A percentile compares a stretch with the other conserved stretches of the same genome.
These are phyloP conservation scores for Harpagoxenus sublaevis DNA, from an alignment of 2,888 invertebrate species.

Conservation along the genomic window DNA sequence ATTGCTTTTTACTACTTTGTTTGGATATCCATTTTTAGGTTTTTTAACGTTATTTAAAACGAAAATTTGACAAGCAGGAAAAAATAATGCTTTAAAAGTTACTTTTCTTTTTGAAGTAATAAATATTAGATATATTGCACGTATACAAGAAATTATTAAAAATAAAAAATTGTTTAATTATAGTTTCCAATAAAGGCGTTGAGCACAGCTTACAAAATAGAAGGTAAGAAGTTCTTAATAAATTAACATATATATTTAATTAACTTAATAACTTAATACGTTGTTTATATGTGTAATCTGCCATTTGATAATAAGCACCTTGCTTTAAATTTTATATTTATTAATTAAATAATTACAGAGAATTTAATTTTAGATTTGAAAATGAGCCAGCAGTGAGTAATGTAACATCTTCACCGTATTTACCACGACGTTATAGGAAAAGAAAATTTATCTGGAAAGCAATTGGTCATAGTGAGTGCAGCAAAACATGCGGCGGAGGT, in stretches of 20 bases:
- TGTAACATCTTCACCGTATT: constrained; percentile 61
- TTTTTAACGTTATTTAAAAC: neutral
- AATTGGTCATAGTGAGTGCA: constrained; percentile 92
- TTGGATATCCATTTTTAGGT: neutral
- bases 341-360: neutral
- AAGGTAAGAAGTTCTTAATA: constrained; percentile 59
- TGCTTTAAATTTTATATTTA: neutral
- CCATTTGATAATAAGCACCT: neutral
- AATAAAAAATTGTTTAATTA: constrained; percentile 36
- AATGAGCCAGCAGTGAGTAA: constrained; percentile 51
- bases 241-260: neutral
- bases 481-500: constrained; percentile 94
- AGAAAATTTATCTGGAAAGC: constrained; percentile 93
- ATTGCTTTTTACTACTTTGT: neutral
- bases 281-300: neutral
- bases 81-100: neutral
- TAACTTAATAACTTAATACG: neutral
- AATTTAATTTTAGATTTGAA: constrained; percentile 57
- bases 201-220: constrained; percentile 56
- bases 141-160: neutral
- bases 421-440: constrained; percentile 78
- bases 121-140: neutral
- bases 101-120: neutral
- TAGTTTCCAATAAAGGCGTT: constrained; percentile 58
- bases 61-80: neutral